These are phyloP conservation scores for Caranx melampygus DNA, from an alignment of 2,113 vertebrate species.

Conservation along the genomic window DNA sequence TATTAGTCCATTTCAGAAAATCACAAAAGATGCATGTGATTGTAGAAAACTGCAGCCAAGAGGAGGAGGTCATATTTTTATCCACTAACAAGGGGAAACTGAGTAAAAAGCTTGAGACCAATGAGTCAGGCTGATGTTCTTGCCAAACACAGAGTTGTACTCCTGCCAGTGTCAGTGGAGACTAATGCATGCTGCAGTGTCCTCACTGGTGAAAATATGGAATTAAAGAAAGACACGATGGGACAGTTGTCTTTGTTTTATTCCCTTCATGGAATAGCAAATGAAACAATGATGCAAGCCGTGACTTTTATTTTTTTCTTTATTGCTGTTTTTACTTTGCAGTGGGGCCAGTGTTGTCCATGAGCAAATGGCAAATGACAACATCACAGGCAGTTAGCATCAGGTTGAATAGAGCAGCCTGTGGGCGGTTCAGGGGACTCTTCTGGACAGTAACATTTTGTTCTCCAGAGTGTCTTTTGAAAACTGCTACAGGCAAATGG, in stretches of 20 bases:
- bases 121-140: conserved; percentile 37
- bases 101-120: conserved; percentile 34
- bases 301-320: neutral
- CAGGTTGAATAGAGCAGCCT: conserved; percentile 58
- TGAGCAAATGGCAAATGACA: conserved; percentile 74
- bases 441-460: conserved; percentile 52
- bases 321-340: conserved; percentile 34
- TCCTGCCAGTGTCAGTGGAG: conserved; percentile 12
- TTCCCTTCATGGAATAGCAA: neutral
- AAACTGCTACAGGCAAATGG: conserved; percentile 30
- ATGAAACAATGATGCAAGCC: conserved; percentile 28
- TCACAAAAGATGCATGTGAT: neutral
- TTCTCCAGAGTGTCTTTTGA: conserved; percentile 43
- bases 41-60: neutral
- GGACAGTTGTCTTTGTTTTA: conserved; percentile 31
- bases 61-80: conserved; percentile 29
- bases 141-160: conserved; percentile 17
- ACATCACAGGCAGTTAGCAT: conserved; percentile 71
- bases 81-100: conserved; percentile 7
- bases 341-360: conserved; percentile 36
- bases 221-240: conserved; percentile 31
- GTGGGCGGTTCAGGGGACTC: conserved; percentile 39
- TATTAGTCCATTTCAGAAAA: conserved; percentile 11
- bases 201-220: conserved; percentile 7
- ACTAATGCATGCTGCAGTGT: conserved; percentile 15